A percentile compares a stretch with the other conserved stretches of the same genome.
These are phyloP conservation scores for Acanthaster planci DNA, from an alignment of 35 echinoderm and acorn worm species.

Conservation along the genomic window DNA sequence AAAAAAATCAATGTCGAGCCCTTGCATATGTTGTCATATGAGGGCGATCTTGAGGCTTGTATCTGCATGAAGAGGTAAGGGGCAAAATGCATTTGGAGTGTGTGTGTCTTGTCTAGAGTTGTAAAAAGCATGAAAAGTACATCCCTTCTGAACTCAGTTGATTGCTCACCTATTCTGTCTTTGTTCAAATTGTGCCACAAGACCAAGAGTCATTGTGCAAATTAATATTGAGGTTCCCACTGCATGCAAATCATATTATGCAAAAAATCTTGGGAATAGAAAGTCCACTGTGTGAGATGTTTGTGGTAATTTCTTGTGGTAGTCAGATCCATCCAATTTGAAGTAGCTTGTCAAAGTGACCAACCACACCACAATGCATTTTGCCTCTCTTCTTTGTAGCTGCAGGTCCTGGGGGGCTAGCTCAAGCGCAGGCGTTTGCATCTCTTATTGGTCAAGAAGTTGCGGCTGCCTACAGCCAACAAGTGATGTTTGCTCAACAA, in stretches of 20 bases:
- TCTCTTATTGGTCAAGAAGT: constrained; percentile 94
- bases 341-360: background rate
- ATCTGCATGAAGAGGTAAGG: constrained; percentile 17
- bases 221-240: no score
- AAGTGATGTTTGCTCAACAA: constrained; percentile 31
- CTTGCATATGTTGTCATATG: background rate
- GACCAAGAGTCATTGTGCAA: no score
- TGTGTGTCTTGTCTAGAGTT: constrained; percentile 19
- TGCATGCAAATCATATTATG: no score
- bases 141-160: no score
- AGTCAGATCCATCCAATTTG: background rate
- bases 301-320: background rate
- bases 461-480: constrained; percentile 85
- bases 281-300: background rate
- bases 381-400: constrained; percentile 73
- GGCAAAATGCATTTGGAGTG: constrained; percentile 18
- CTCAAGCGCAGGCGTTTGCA: constrained; percentile 94
- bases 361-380: constrained; percentile 72
- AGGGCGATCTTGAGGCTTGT: background rate
- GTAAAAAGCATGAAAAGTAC: background rate
- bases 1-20: no score
- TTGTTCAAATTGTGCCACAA: no score
- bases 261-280: no score
- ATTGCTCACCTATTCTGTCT: no score
- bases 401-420: constrained; percentile 54